Base-by-base conservation (phyloP, 2,113 vertebrate genomes). In the Peromyscus polionotus region DNA sequence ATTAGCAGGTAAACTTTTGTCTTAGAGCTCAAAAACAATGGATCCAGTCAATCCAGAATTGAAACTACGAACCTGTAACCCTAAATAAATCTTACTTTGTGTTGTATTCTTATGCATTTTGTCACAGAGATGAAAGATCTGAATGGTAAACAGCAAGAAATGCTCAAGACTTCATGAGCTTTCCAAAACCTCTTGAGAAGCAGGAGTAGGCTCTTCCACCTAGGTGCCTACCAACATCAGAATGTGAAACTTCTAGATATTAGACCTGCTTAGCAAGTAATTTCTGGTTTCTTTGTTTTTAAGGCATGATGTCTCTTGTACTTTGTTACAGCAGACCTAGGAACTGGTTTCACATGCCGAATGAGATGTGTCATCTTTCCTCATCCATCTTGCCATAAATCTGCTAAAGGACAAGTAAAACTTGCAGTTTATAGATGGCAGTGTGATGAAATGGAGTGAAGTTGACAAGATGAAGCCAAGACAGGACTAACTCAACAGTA, bases 151-250 rank as follows among this genome's bases (percentile, higher is more conserved):
- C n/a, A 75, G 11, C 20, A 61, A 61, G 54, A 7, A 57, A 59
- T 4, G 13, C 3, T 9, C 8, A 76, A 26, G 63, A 22, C 13
- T 24, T 3, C 16, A 12, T 8, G 8, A 59, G 22, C 3, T 3
- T 28, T 42, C 4, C 45, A n/a, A 73, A 13, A 9, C 3, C 17
- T 39, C 7, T 22, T 5, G 13, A 63, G 9, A 67, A 12, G 22
- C 16, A 1, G 22, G 11, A 20, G 2, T 7, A 73, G 2, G 24
- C 31, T 68, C 11, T 20, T 8, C 72, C 3, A 57, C 51, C 12
- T 0, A 19, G 22, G 1, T 59, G 26, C 59, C 24, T 65, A 2
- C 9, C 3, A 24, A 85, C 13, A 20, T 6, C 20, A 80, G 63
- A 10, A 65, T 22, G 17, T 70, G 17, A n/a, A n/a, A 20, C 31